These are phyloP conservation scores for Drosophila gaucha DNA, from an alignment of 2,888 invertebrate genomes.

Conservation along the genomic window DNA sequence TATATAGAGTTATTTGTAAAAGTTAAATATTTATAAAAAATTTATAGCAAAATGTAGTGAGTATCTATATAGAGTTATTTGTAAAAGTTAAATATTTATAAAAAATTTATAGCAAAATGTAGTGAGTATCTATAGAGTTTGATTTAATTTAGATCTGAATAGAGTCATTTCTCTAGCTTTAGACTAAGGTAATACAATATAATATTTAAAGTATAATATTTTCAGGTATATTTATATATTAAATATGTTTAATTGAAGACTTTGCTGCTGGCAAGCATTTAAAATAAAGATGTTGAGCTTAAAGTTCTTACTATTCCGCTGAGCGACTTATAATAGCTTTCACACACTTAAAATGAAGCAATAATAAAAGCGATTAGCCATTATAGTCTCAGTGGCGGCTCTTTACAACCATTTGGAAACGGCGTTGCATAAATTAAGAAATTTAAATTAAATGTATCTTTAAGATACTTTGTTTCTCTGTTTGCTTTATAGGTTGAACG, in stretches of 20 bases:
- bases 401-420: conserved; percentile 60
- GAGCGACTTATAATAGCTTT: conserved; percentile 65
- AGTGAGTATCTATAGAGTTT: no score
- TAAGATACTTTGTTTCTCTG: conserved; percentile 52
- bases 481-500: conserved; percentile 46
- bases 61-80: no score
- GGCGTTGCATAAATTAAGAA: conserved; percentile 66
- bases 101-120: no score
- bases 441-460: conserved; percentile 62
- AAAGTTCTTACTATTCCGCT: conserved; percentile 11
- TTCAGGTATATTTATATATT: no score
- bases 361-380: conserved; percentile 44
- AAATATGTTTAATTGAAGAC: neutral
- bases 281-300: neutral
- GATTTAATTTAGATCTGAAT: no score
- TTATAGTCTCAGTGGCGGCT: conserved; percentile 53
- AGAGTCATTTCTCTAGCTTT: no score
- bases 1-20: no score
- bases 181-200: no score
- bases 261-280: neutral
- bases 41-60: no score
- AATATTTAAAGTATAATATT: no score
- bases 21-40: no score
- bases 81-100: no score
- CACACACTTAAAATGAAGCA: conserved; percentile 64